Base-by-base conservation (phyloP, 2,113 vertebrate species). In the Vimba vimba region DNA sequence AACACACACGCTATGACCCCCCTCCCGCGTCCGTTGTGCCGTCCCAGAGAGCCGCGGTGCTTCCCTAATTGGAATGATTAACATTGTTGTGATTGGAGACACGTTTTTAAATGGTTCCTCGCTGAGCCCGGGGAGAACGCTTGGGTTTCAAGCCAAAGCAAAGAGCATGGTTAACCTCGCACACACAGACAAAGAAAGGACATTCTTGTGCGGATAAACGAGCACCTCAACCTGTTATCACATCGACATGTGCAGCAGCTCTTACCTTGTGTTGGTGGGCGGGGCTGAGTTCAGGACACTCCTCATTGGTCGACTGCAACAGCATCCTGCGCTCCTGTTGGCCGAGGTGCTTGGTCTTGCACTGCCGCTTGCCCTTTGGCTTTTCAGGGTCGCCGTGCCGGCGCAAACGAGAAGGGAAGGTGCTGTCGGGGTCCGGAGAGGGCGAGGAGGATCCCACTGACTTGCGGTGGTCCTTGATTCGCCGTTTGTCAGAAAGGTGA, bases 341-440 rank as follows among this genome's bases (percentile, higher is more conserved):
- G 90, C 96, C 94, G 92, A 98, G 95, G 94, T 99, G 98, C 92
- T 99, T 99, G 95, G 98, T 99, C 95, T 99, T 99, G 94, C 97
- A 99, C 92, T 97, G 97, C 90, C 98, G 96, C 94, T 99, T 99
- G 95, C 98, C 98, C 93, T 98, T 97, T 94, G 98, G 98, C 91
- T 99, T 99, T 94, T 99, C 98, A 12, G 94, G 92, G 91, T 98
- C 97, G 83, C 94, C 93, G 92, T 97, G 96, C 93, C 97, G 97
- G 93, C 96, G 97, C 87, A 94, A 94, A 91, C 96, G 92, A 87
- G 95, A 95, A 39, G 95, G 95, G 90, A 55, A 81, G 92, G 95
- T 94, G 93, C 96, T 92, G 86, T 95, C 94, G 74, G 97, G 95
- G 86, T 94, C 96, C 92, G 94, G 27, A 75, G 91, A 91, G 90